Conservation (phyloP, 2,113 vertebrate species). For the Cacatua alba region DNA sequence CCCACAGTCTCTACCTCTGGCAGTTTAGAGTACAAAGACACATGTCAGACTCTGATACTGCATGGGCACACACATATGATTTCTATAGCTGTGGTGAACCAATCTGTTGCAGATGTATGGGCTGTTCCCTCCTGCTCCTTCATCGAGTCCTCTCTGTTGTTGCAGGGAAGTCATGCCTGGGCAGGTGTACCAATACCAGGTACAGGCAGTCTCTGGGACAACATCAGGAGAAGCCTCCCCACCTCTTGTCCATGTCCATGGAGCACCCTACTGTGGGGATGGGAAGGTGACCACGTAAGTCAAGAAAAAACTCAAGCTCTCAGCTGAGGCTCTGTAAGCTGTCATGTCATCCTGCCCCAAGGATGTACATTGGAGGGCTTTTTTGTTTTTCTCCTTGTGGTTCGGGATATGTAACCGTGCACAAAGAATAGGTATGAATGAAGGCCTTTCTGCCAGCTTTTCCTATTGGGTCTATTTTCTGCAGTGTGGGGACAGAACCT, state of each 20-base stretch:
- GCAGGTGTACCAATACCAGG: conserved; percentile 84
- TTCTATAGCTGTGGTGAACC: background rate
- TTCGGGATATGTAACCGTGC: background rate
- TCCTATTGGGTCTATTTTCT: background rate
- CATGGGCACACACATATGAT: background rate
- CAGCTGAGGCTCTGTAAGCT: background rate
- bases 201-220: conserved; percentile 82
- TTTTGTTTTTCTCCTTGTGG: background rate
- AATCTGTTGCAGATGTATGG: background rate
- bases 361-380: background rate
- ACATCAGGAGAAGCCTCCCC: conserved; percentile 85
- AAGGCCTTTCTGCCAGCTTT: background rate
- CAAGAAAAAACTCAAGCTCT: background rate
- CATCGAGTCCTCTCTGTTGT: conserved; percentile 14
- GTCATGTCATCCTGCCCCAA: background rate
- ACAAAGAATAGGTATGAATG: background rate
- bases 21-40: background rate
- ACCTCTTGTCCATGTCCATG: conserved; percentile 81
- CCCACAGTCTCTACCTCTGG: background rate
- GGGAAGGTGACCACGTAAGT: conserved; percentile 84
- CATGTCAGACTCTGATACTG: background rate
- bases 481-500: background rate
- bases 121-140: background rate
- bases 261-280: conserved; percentile 88
- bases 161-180: conserved; percentile 83